Evolutionary conservation across 1,140 invertebrate genomes (phyloP), one percentile per base, ranked within the genome.

Genomic region (Listronotus oregonensis): DNA sequence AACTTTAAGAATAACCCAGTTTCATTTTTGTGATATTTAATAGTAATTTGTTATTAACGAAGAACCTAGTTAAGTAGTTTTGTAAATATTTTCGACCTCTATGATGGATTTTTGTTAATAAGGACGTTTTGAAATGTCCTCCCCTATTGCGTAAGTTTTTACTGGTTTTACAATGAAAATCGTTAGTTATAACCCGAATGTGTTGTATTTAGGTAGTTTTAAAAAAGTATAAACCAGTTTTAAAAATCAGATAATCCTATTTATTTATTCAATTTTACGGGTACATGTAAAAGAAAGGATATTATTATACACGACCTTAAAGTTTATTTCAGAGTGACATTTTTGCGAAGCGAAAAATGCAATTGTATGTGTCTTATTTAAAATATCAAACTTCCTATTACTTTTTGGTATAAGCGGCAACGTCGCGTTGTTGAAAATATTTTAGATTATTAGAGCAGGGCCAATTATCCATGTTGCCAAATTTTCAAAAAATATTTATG

Each of bases 1-100:
- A 34, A 42, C 32, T 17, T 50, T 54, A 63, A 63, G 50, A 17
- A 27, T 21, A 34, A 43, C 49, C 43, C 50, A 31, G 39, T 64
- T 56, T 64, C 21, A 49, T 64, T 64, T 64, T 56, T 64, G 62
- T 64, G 62, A 64, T 64, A 64, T 64, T 64, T 57, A 56, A 60
- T 63, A 37, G 60, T 56, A 34, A 64, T 55, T 49, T 46, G 27
- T 49, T 55, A 49, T 63, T 46, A 17, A 64, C 15, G 46, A 49
- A 65, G 32, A 17, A 39, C 17, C 47, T 61, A 61, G 58, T 39
- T 12, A 56, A 56, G 39, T 56, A 56, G 54, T 44, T 50, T 50
- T 60, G 37, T 62, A 54, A 15, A 62, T 62, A 62, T 54, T 54
- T 62, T 52, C 37, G 50, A 62, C 32, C 60, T 52, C 50, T 46